Conservation (phyloP, 2,797 vertebrate species). For the Okamejei kenojei region DNA sequence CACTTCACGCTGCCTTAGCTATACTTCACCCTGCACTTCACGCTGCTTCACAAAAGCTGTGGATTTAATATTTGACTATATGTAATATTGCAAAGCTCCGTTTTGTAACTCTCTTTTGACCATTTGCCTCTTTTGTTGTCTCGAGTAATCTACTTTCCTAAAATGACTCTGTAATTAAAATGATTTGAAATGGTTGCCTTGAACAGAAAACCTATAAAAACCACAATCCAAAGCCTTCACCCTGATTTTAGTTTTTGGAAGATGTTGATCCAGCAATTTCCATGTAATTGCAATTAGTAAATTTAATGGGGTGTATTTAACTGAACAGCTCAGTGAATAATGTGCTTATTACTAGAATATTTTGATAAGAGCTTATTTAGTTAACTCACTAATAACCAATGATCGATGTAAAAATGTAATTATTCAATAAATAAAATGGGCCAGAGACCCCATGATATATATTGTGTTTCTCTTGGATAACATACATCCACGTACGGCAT, state of each 20-base stretch:
- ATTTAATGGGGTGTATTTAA: conserved; percentile 29
- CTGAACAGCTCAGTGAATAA: not conserved
- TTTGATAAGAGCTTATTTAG: not conserved
- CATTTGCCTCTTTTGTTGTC: not conserved
- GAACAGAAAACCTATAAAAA: not conserved
- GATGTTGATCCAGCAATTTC: not conserved
- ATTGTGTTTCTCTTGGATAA: not conserved
- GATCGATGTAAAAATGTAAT: not conserved
- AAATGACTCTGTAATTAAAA: conserved; percentile 20
- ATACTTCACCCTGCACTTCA: too few relatives aligned
- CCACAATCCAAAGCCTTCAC: not conserved
- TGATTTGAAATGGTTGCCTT: conserved; percentile 19
- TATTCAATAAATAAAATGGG: not conserved
- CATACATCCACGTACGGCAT: too few relatives aligned
- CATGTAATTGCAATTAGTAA: not conserved
- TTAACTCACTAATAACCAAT: conserved; percentile 2
- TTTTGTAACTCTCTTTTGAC: not conserved
- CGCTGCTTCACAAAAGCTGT: not conserved
- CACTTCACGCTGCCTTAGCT: too few relatives aligned
- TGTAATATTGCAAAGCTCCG: not conserved
- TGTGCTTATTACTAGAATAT: not conserved
- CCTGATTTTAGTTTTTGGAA: conserved; percentile 20
- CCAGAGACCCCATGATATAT: not conserved
- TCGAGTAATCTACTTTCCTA: not conserved
- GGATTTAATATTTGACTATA: not conserved